These are phyloP conservation scores for Temnothorax curvispinosus DNA, from an alignment of 1,140 invertebrate species.

Conservation along the genomic window DNA sequence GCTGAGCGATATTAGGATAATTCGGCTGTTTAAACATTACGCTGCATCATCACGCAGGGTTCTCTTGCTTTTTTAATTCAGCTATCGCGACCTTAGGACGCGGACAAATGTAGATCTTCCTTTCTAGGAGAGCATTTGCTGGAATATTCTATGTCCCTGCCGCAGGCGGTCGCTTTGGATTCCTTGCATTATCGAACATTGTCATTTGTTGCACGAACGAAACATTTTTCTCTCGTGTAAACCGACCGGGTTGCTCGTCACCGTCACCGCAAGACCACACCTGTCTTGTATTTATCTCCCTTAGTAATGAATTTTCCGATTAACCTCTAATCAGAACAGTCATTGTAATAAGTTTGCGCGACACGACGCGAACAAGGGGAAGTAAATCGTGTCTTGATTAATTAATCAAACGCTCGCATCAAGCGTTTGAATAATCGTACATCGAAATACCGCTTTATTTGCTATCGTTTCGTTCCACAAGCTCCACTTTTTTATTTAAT, in stretches of 20 bases:
- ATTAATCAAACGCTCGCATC: neutral
- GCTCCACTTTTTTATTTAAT: neutral
- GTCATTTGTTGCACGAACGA: slow-evolving; percentile 29
- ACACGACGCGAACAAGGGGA: neutral
- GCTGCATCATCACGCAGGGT: neutral
- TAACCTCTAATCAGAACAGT: neutral
- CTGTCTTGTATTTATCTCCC: neutral
- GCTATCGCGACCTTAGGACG: slow-evolving; percentile 10
- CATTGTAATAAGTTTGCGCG: neutral
- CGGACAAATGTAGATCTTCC: slow-evolving; percentile 15
- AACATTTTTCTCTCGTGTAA: slow-evolving; percentile 8
- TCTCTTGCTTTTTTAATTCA: slow-evolving; percentile 7
- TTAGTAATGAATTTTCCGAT: neutral
- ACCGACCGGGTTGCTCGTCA: neutral
- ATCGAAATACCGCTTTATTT: neutral
- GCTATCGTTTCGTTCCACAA: slow-evolving; percentile 1
- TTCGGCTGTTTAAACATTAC: neutral
- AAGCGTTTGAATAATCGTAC: neutral
- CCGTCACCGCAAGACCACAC: neutral
- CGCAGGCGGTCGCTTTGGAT: slow-evolving; percentile 15
- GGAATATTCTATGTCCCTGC: slow-evolving; percentile 45
- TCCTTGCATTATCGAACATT: slow-evolving; percentile 40
- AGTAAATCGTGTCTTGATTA: neutral
- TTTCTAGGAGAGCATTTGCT: neutral
- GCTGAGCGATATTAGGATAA: neutral